Evolutionary conservation across 1,140 invertebrate genomes (phyloP), one percentile per base, ranked within the genome.

Genomic region (Penaeus indicus): DNA sequence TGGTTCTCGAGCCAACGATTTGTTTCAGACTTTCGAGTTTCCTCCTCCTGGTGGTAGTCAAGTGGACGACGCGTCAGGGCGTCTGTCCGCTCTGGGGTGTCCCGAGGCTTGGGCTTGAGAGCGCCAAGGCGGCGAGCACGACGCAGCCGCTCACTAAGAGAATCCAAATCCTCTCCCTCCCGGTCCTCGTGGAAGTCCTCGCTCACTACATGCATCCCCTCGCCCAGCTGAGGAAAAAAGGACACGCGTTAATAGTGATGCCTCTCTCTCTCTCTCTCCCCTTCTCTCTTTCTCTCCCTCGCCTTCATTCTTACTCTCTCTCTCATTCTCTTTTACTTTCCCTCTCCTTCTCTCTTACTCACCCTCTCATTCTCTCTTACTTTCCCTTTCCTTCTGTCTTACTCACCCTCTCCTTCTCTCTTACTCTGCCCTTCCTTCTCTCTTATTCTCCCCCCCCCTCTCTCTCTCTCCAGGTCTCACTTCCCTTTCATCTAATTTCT

Each of bases 1-100:
- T 98, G 97, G 91, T 96, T 95, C 90, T 97, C 97, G 22, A 97
- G 93, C 97, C 96, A 98, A 92, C 96, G 97, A 90, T 95, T 96
- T 0, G 96, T 98, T 94, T 96, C 97, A 90, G 95, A 95, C 93
- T 97, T 96, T 81, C 96, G 94, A 1, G 97, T 97, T 92, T 97
- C 96, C 92, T 98, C 96, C 92, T 98, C 97, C 91, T 96, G 95
- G 91, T 97, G 96, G 91, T 97, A 95, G 92, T 97, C 96, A 62
- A 97, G 92, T 0, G 96, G 96, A 63, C 95, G 95, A 91, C 96
- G 95, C 22, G 96, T 96, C 85, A 97, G 91, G 8, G 95, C 97
- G 92, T 97, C 96, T 92, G 96, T 97, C 64, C 96, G 93, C 86
- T 95, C 95, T 32, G 95, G 93, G 85, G 94, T 92, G 64, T 93